Percentiles rank a stretch among this genome's conserved stretches.
phyloP scores from a whole-genome alignment of 2,113 vertebrate species.

The Pachypanchax playfairii region DNA sequence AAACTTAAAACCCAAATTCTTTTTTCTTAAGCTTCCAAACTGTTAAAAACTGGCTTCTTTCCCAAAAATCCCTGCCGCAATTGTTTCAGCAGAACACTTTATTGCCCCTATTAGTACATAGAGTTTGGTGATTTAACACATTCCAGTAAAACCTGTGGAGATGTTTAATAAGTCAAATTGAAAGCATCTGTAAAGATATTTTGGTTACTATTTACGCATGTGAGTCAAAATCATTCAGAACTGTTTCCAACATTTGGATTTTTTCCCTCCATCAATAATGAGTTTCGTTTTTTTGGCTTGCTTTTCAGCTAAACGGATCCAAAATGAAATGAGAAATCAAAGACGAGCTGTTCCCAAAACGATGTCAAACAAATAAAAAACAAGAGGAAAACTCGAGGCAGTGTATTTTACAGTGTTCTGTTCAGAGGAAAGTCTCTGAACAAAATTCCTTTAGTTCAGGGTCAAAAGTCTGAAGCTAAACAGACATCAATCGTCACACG shows the following conservation, averaged over 20 bases:
- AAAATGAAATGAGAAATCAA: not conserved
- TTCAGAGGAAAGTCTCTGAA: constrained; percentile 39
- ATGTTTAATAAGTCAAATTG: not conserved
- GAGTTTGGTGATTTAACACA: constrained; percentile 6
- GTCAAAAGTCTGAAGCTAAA: constrained; percentile 47
- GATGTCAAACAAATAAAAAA: not conserved
- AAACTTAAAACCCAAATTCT: too few relatives aligned
- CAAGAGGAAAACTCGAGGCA: not conserved
- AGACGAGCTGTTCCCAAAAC: not conserved
- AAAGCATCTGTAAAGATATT: not conserved
- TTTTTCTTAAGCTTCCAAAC: too few relatives aligned
- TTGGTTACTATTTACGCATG: not conserved
- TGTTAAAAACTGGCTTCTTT: not conserved
- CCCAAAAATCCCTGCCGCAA: constrained; percentile 3
- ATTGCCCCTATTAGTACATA: not conserved
- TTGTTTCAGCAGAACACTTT: not conserved
- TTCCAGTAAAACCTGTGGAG: constrained; percentile 7
- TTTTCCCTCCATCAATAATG: not conserved
- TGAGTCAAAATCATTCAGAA: not conserved
- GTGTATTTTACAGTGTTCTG: not conserved
- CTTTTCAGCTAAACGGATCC: not conserved
- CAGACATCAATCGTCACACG: constrained; percentile 43
- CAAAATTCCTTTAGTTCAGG: constrained; percentile 31
- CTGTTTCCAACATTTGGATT: not conserved
- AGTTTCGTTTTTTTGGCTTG: not conserved